Conservation (phyloP, 2,888 invertebrate species). For the Metopia argyrocephala region DNA sequence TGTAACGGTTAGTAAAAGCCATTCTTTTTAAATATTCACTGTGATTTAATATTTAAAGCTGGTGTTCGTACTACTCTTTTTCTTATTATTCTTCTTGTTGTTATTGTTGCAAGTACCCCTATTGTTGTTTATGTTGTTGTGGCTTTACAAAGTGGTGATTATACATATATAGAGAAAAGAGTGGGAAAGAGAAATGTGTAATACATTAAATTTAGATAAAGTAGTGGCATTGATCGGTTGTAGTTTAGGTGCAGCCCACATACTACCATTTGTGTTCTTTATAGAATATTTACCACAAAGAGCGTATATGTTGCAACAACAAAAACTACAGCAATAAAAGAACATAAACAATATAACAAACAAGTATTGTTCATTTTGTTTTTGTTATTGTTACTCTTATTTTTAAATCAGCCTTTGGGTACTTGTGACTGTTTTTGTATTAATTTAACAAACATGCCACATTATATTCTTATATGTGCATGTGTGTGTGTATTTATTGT, state of each 20-base stretch:
- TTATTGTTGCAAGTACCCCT: conserved; percentile 31
- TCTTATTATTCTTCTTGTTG: conserved; percentile 18
- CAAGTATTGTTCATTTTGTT: conserved; percentile 47
- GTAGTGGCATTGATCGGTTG: conserved; percentile 59
- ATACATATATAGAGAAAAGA: not conserved
- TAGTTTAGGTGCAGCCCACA: conserved; percentile 66
- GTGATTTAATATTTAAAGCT: conserved; percentile 5
- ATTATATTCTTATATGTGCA: conserved; percentile 67
- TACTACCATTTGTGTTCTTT: conserved; percentile 64
- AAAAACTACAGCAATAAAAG: not conserved
- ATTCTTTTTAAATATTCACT: not conserved
- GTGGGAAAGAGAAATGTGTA: conserved; percentile 23
- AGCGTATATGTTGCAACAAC: not conserved
- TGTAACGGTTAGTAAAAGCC: conserved; percentile 9
- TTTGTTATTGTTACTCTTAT: conserved; percentile 48
- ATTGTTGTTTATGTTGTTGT: not conserved
- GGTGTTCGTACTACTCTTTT: conserved; percentile 33
- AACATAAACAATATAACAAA: conserved; percentile 30
- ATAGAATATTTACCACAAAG: conserved; percentile 1
- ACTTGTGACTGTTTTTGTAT: conserved; percentile 70
- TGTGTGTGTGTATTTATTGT: not conserved
- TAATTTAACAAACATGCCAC: conserved; percentile 75
- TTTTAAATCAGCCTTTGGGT: conserved; percentile 65
- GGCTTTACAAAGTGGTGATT: not conserved
- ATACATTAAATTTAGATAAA: conserved; percentile 37